These are phyloP conservation scores for Meloe dianella DNA, from an alignment of 2,888 invertebrate genomes.

Conservation along the genomic window DNA sequence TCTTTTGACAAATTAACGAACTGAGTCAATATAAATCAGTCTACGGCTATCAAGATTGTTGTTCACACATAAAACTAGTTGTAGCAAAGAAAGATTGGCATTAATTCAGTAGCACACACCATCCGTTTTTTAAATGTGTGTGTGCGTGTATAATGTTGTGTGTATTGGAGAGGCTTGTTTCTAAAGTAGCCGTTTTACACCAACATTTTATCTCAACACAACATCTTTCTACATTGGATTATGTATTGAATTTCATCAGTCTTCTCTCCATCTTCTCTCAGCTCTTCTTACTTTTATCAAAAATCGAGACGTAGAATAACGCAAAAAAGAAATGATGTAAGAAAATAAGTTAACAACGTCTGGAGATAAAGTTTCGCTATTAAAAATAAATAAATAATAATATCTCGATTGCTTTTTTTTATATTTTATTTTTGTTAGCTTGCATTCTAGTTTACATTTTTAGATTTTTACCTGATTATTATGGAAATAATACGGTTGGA, in stretches of 20 bases:
- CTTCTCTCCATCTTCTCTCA: neutral
- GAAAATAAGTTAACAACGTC: neutral
- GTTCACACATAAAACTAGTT: constrained; percentile 27
- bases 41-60: constrained; percentile 36
- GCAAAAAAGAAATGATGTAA: neutral
- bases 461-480: constrained; percentile 6
- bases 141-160: neutral
- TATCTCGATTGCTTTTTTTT: neutral
- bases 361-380: constrained; percentile 2
- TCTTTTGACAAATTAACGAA: constrained; percentile 44
- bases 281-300: neutral
- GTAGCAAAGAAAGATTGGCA: constrained; percentile 19
- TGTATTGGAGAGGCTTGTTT: constrained; percentile 2
- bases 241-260: constrained; percentile 15
- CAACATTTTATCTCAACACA: constrained; percentile 6
- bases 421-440: too few species aligned
- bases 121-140: neutral
- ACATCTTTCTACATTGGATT: constrained; percentile 13
- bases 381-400: neutral
- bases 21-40: constrained; percentile 34
- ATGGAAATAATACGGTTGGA: constrained; percentile 6
- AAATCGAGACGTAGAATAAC: neutral
- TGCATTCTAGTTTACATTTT: neutral
- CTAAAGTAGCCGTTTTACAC: constrained; percentile 8
- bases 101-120: constrained; percentile 17